Conservation (phyloP, 2,888 invertebrate genomes). For the Harpalus rubripes region DNA sequence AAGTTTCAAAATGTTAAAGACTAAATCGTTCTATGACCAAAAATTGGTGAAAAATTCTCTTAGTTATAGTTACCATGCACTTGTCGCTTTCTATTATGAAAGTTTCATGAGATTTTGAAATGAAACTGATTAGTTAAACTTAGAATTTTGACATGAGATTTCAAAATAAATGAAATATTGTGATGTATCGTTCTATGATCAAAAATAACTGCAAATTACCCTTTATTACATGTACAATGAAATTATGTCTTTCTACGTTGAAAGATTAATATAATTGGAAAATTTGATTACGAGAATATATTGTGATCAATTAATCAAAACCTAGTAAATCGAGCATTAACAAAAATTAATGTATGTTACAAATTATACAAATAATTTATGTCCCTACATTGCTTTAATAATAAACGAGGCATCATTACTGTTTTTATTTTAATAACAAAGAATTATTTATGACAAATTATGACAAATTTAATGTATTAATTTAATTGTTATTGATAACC, state of each 20-base stretch:
- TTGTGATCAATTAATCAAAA: constrained; percentile 31
- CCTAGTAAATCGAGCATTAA: constrained; percentile 11
- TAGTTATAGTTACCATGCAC: background rate
- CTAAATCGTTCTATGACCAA: too few species aligned
- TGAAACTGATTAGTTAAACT: constrained; percentile 8
- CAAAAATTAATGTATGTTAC: constrained; percentile 41
- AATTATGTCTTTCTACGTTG: background rate
- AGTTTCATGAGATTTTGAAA: too few species aligned
- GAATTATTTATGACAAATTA: constrained; percentile 31
- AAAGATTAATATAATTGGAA: constrained; percentile 19
- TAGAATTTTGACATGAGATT: constrained; percentile 30
- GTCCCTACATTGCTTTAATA: constrained; percentile 15
- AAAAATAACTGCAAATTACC: too few species aligned
- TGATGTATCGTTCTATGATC: too few species aligned
- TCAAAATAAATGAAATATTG: constrained; percentile 35
- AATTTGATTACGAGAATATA: constrained; percentile 31
- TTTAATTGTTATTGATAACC: constrained; percentile 30
- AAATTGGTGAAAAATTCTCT: too few species aligned
- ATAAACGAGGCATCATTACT: constrained; percentile 40
- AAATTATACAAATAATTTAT: constrained; percentile 38
- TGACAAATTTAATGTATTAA: constrained; percentile 30
- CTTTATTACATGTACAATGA: background rate
- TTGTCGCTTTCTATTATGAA: background rate
- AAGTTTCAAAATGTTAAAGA: background rate
- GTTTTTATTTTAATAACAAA: constrained; percentile 39